Evolutionary conservation across 2,888 invertebrate species (phyloP).

Genomic region (Melolontha melolontha): DNA sequence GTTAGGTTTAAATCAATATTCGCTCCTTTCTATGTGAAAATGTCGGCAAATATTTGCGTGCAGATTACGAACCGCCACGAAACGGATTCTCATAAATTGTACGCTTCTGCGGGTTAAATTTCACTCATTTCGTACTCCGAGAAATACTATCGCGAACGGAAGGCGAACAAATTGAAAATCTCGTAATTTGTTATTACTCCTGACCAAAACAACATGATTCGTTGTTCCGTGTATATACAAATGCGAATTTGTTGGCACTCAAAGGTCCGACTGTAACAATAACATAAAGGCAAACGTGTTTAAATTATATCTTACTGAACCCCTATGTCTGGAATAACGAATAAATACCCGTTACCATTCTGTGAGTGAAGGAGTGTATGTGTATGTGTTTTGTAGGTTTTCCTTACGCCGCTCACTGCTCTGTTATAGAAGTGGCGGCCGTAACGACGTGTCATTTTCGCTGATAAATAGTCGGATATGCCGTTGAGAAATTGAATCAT

Average conservation of each 20-base stretch:
- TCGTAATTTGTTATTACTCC: neutral
- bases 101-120: slow-evolving; percentile 7
- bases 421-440: too few relatives aligned
- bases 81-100: neutral
- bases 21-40: slow-evolving; percentile 1
- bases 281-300: neutral
- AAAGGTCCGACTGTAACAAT: neutral
- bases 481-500: slow-evolving; percentile 16
- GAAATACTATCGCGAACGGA: too few relatives aligned
- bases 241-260: neutral
- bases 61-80: neutral
- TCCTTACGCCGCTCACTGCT: neutral
- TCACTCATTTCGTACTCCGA: slow-evolving; percentile 5
- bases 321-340: neutral
- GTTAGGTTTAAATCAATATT: slow-evolving; percentile 7
- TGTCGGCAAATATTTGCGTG: slow-evolving; percentile 16
- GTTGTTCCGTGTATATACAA: too few relatives aligned
- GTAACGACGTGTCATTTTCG: neutral
- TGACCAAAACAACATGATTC: neutral
- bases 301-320: neutral
- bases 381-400: neutral
- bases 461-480: slow-evolving; percentile 9
- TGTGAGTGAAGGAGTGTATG: too few relatives aligned
- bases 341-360: neutral
- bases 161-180: neutral